Evolutionary conservation across 2,888 invertebrate species (phyloP).

Genomic region (Venusia cambrica): DNA sequence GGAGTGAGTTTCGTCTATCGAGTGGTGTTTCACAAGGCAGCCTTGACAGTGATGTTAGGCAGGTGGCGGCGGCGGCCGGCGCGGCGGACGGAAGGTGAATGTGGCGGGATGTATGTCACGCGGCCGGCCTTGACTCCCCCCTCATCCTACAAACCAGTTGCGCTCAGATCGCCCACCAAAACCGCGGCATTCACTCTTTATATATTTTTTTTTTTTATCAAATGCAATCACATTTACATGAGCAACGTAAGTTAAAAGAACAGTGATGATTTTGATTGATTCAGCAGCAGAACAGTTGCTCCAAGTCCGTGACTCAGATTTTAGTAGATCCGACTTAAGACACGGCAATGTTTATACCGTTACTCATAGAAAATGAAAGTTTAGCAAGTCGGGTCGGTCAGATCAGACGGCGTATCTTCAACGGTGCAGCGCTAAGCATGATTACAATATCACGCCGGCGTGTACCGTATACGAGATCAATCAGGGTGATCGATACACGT

Average conservation of each 20-base stretch:
- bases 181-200: conserved; percentile 27
- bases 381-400: conserved; percentile 10
- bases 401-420: conserved; percentile 20
- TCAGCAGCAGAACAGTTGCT: conserved; percentile 21
- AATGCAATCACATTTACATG: too few relatives aligned
- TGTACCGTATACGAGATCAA: conserved; percentile 24
- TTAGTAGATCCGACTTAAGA: conserved; percentile 18
- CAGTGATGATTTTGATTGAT: conserved; percentile 1
- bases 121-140: conserved; percentile 73
- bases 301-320: conserved; percentile 24
- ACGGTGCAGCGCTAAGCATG: conserved; percentile 4
- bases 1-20: conserved; percentile 51
- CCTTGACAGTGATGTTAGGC: conserved; percentile 73
- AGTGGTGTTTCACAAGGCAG: conserved; percentile 65
- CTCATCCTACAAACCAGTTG: conserved; percentile 52
- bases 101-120: conserved; percentile 71
- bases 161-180: conserved; percentile 39
- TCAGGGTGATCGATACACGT: conserved; percentile 47
- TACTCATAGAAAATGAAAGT: conserved; percentile 25
- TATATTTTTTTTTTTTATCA: too few relatives aligned
- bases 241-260: too few relatives aligned
- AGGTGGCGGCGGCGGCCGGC: conserved; percentile 48
- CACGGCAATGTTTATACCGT: conserved; percentile 16
- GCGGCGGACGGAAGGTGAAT: conserved; percentile 72
- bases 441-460: conserved; percentile 7